Base-by-base conservation (phyloP, 2,888 invertebrate genomes). In the Druceiella hillmani region DNA sequence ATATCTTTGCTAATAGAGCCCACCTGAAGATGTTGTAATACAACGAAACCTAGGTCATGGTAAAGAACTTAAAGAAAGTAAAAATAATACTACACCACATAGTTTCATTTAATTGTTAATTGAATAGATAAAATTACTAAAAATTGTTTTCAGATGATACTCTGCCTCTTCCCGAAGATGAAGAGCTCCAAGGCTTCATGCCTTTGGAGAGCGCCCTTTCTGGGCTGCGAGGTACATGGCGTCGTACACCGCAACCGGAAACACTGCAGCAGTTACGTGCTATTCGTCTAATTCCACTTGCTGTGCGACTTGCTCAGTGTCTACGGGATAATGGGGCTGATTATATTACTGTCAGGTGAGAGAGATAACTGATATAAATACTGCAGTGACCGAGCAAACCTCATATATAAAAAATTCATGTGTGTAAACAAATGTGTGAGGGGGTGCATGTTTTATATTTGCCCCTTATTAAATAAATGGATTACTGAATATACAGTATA, bases 101-200 rank as follows among this genome's bases (percentile, higher is more conserved):
- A 26, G 20, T 14, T 5, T 1, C 15, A 31, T 11, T 10, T 15
- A 16, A 12, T 13, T 10, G 11, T 26, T 9, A 33, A 36, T 28
- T 40, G 33, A 31, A 17, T 35, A 10, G 10, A 11, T 6, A 31
- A 17, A 22, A 28, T 22, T 42, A n/a, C n/a, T n/a, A n/a, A n/a
- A n/a, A n/a, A n/a, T 33, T 39, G 44, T 40, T 56, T 58, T 36
- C 54, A 83, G 83, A 78, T 59, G 63, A 64, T 22, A 72, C 75
- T 45, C 70, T 77, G 28, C 86, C 88, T 3, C 64, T 90, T 35
- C 81, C 82, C 0, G 89, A 89, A 62, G 89, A 90, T 60, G 78
- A 79, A 52, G 84, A 86, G 58, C 62, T 90, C 34, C 79, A 85
- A 55, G 87, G 88, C 12, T 90, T 89, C 63, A 62, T 84, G 44